Base-by-base conservation (phyloP, 2,888 invertebrate species). In the Ormia ochracea region DNA sequence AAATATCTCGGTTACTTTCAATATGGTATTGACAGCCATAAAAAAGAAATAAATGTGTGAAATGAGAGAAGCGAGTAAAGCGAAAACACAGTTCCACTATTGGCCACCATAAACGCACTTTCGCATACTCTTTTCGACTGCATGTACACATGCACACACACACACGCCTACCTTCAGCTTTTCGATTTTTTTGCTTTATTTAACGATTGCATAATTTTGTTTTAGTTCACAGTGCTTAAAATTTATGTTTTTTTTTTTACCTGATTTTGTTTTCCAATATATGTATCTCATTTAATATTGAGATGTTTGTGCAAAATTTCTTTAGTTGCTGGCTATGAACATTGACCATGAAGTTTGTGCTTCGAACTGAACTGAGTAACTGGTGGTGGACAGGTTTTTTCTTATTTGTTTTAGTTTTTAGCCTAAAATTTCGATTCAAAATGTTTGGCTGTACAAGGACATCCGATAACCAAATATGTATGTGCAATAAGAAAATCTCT, bases 301-400 rank as follows among this genome's bases (percentile, higher is more conserved):
- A n/a, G n/a, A n/a, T n/a, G 0, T 59, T 50, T 59, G 54, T 48
- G 28, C 38, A 59, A 59, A 58, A 59, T 73, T 65, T 65, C 41
- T 65, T 36, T 33, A 28, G n/a, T 63, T 56, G 36, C 33, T 31
- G 36, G 28, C 36, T 69, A 10, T 23, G 74, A 69, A 74, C 69
- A 78, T 74, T 78, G 78, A 74, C 78, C 78, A 74, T 78, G 78
- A 69, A 69, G 56, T 58, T 31, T 4, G 21, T 58, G 61, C 28
- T 26, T 36, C 43, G 17, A 54, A 41, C 26, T 59, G 48, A n/a
- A 14, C 26, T 59, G 48, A n/a, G 12, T 38, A 58, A 23, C 58
- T 14, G 36, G 17, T 28, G 28, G 19, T 48, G n/a, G n/a, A n/a
- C 19, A 36, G 12, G 9, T 19, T 36, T 36, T 2, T 10, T 36